These are phyloP conservation scores for Phalangium opilio DNA, from an alignment of 2,888 invertebrate species.

Conservation along the genomic window DNA sequence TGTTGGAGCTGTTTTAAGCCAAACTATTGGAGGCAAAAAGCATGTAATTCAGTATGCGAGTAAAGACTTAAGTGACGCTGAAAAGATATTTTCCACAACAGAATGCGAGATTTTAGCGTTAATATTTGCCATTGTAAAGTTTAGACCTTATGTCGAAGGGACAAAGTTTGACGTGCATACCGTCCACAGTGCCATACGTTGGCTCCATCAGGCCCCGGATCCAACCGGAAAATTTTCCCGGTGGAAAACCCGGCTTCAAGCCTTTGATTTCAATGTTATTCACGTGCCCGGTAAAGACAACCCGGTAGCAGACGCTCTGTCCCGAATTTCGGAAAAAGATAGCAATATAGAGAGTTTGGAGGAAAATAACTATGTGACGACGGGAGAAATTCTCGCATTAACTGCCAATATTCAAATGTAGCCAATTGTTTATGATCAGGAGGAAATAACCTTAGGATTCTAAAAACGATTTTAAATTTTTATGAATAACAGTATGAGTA, in stretches of 20 bases:
- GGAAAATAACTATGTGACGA: no score
- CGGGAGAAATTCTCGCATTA: no score
- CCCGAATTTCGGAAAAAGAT: conserved; percentile 21
- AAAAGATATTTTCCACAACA: conserved; percentile 28
- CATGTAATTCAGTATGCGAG: conserved; percentile 20
- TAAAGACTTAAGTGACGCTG: not conserved
- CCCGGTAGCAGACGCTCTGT: conserved; percentile 30
- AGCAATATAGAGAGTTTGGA: no score
- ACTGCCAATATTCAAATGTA: no score
- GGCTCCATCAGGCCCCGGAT: conserved; percentile 31
- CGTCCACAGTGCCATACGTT: conserved; percentile 36
- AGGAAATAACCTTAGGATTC: no score
- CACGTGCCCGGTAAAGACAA: no score
- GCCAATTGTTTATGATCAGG: no score
- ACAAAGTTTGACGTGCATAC: conserved; percentile 27
- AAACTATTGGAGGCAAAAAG: conserved; percentile 16
- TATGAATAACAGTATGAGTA: no score
- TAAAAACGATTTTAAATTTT: no score
- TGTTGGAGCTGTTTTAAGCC: conserved; percentile 22
- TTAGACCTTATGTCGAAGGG: conserved; percentile 31
- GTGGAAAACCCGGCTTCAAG: conserved; percentile 32
- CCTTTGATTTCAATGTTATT: conserved; percentile 28
- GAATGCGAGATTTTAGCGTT: conserved; percentile 31
- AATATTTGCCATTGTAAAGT: conserved; percentile 30
- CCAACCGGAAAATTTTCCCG: conserved; percentile 31